phyloP scores from a whole-genome alignment of 2,888 invertebrate genomes.

The Rotaria socialis region DNA sequence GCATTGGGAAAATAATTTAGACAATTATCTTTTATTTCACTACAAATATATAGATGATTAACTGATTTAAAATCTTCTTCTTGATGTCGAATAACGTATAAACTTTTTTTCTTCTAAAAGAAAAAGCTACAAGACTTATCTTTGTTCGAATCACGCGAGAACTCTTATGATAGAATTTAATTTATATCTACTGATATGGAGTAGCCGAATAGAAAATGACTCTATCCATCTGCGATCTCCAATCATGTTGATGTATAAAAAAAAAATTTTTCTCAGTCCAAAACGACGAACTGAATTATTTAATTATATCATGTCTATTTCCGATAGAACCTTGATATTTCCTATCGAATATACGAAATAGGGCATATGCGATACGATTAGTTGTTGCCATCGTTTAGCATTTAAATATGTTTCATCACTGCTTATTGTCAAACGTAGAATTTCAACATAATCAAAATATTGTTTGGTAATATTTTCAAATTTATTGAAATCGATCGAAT shows the following conservation, averaged over 20 bases:
- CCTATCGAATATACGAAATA: not conserved
- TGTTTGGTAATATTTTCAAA: not conserved
- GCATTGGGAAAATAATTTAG: too few relatives aligned
- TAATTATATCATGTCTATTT: not conserved
- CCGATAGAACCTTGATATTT: not conserved
- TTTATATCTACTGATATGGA: not conserved
- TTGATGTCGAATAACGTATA: too few relatives aligned
- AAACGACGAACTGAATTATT: not conserved
- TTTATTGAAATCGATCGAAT: not conserved
- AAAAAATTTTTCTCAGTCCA: not conserved
- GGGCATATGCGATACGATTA: not conserved
- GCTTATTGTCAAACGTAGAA: not conserved
- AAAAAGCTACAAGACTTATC: too few relatives aligned
- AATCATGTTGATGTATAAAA: not conserved
- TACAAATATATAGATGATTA: too few relatives aligned
- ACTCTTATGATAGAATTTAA: too few relatives aligned
- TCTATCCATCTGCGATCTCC: too few relatives aligned
- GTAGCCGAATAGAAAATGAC: not conserved
- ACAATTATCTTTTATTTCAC: too few relatives aligned
- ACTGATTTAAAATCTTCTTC: too few relatives aligned
- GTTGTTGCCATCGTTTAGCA: not conserved
- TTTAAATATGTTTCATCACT: not conserved
- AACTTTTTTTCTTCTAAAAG: too few relatives aligned
- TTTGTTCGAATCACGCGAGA: too few relatives aligned
- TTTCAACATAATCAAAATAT: not conserved